Conservation (phyloP, 30 jellyfish, hydroid and myxozoan species). For the Hydractinia echinata region DNA sequence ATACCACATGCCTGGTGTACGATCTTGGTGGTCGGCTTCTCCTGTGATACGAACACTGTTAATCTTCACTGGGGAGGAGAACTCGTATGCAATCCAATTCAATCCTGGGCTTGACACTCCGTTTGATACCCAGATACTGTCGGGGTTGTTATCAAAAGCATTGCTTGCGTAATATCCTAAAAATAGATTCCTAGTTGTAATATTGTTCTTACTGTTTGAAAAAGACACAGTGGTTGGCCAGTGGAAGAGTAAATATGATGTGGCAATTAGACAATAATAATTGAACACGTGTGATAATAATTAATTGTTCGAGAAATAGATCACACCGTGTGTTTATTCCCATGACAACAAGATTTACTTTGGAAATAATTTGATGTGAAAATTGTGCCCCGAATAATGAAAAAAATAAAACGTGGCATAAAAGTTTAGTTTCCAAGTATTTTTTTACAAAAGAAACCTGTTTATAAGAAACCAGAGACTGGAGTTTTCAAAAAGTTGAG, state of each 20-base stretch:
- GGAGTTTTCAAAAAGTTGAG: no score
- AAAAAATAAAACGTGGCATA: no score
- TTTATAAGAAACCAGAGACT: no score
- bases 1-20: conserved; percentile 64
- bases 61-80: conserved; percentile 78
- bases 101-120: conserved; percentile 91
- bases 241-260: neutral
- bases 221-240: neutral
- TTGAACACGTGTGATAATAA: no score
- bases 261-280: no score
- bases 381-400: no score
- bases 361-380: no score
- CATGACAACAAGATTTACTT: no score
- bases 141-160: conserved; percentile 92
- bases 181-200: neutral
- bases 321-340: no score
- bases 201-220: neutral
- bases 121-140: conserved; percentile 88
- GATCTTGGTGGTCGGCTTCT: conserved; percentile 83
- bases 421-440: no score
- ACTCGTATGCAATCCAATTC: conserved; percentile 95
- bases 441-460: no score
- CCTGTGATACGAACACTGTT: conserved; percentile 72
- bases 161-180: conserved; percentile 93
- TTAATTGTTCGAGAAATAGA: no score